phyloP scores from a whole-genome alignment of 2,113 vertebrate genomes.

The Gallinago undulata region DNA sequence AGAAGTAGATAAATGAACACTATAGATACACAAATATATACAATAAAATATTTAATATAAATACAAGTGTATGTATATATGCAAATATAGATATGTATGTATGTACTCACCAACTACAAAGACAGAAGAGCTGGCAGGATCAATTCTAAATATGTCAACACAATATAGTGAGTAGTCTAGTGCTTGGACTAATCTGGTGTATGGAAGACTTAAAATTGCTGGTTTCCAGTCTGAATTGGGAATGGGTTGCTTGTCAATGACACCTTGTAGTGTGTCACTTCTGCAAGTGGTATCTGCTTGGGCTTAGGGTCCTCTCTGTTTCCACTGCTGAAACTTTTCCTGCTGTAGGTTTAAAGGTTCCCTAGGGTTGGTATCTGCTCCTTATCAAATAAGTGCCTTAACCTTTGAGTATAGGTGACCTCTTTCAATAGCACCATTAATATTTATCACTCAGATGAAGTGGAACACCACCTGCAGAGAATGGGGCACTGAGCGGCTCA shows the following conservation, averaged over 20 bases:
- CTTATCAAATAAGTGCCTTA: neutral
- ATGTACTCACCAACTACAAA: neutral
- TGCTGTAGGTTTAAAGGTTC: neutral
- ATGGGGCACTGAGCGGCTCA: rapidly evolving
- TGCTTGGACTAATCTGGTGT: neutral
- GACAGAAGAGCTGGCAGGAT: neutral
- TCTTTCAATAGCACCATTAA: neutral
- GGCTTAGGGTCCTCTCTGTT: neutral
- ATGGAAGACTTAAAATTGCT: neutral
- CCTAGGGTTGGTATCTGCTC: neutral
- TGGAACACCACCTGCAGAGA: neutral
- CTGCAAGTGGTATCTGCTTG: neutral
- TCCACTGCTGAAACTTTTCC: neutral
- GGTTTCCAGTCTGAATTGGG: neutral
- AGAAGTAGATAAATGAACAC: neutral
- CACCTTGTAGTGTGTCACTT: neutral
- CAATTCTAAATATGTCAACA: neutral
- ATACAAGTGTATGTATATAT: neutral
- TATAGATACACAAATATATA: neutral
- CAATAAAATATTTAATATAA: neutral
- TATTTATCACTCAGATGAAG: neutral
- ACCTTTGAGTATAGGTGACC: neutral
- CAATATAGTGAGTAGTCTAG: neutral
- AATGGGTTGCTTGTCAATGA: neutral
- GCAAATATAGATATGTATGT: neutral